phyloP scores from a whole-genome alignment of 37 sponge, comb jelly and placozoan genomes.

The Diacarnus erythraeanus region DNA sequence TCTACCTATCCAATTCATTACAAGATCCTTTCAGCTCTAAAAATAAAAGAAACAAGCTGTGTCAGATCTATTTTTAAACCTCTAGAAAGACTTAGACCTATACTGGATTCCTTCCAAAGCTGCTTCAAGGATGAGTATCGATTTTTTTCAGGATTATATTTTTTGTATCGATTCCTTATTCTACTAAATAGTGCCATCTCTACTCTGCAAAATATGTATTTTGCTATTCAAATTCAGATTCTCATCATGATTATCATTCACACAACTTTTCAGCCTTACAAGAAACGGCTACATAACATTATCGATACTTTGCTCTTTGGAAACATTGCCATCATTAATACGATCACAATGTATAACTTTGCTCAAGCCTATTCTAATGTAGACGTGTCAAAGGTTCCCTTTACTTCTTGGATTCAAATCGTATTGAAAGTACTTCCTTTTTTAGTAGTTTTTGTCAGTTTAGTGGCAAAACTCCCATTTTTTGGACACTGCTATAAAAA shows the following conservation, averaged over 20 bases:
- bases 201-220: neutral
- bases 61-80: neutral
- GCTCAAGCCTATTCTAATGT: neutral
- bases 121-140: constrained; percentile 35
- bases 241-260: constrained; percentile 6
- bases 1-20: constrained; percentile 18
- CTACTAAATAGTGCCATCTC: neutral
- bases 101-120: constrained; percentile 26
- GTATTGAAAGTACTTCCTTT: neutral
- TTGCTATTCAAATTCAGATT: constrained; percentile 6
- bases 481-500: no score
- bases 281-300: constrained; percentile 2
- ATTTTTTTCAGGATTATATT: constrained; percentile 17
- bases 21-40: constrained; percentile 9
- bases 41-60: neutral
- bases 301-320: constrained; percentile 3
- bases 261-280: constrained; percentile 9
- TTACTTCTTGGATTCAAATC: constrained; percentile 7
- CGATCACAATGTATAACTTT: constrained; percentile 18
- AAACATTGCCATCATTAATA: constrained; percentile 21
- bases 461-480: neutral
- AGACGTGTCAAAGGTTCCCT: neutral
- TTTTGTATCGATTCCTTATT: constrained; percentile 10
- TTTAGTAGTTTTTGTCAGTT: neutral
- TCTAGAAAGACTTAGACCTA: constrained; percentile 14